These are phyloP conservation scores for Tinamus guttatus DNA, from an alignment of 2,113 vertebrate species.

Conservation along the genomic window DNA sequence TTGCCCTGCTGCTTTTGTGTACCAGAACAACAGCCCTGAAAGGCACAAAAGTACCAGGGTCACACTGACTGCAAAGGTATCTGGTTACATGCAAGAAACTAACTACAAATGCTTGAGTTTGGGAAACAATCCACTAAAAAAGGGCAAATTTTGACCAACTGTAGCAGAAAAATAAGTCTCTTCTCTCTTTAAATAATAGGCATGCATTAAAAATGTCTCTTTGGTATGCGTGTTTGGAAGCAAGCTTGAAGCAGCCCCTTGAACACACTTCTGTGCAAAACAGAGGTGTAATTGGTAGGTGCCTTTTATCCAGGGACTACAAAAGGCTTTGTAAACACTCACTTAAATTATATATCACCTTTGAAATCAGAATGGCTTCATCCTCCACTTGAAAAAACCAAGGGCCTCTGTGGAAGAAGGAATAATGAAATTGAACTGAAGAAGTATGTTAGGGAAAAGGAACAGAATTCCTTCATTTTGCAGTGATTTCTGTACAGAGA, in stretches of 20 bases:
- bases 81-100: background rate
- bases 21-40: background rate
- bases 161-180: constrained; percentile 8
- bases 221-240: background rate
- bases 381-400: background rate
- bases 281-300: fast-evolving
- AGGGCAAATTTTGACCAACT: constrained; percentile 59
- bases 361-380: background rate
- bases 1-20: fast-evolving
- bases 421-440: background rate
- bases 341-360: background rate
- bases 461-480: background rate
- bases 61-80: fast-evolving
- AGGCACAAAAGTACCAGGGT: background rate
- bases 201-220: background rate
- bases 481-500: background rate
- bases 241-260: background rate
- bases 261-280: background rate
- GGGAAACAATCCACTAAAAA: background rate
- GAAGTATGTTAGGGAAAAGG: background rate
- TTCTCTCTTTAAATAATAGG: constrained; percentile 12
- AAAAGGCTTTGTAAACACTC: background rate
- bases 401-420: background rate
- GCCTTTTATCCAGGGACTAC: background rate
- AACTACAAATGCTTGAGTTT: background rate